phyloP scores from a whole-genome alignment of 2,888 invertebrate genomes.

The Drosophila macrothrix region DNA sequence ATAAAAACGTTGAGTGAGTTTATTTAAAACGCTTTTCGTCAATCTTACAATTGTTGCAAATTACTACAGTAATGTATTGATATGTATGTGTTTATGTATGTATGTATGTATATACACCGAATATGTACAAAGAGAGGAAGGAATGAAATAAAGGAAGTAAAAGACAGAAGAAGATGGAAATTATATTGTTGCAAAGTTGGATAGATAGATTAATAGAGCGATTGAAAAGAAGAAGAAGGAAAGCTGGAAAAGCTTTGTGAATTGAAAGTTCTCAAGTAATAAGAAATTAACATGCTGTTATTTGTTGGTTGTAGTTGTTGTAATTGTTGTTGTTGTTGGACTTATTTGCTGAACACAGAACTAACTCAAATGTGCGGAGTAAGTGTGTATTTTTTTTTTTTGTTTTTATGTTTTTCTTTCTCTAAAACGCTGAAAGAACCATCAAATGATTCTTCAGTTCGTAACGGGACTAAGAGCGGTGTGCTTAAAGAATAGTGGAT shows the following conservation, averaged over 20 bases:
- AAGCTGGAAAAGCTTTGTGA: slow-evolving; percentile 34
- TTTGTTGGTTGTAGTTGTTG: slow-evolving; percentile 76
- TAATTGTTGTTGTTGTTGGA: slow-evolving; percentile 78
- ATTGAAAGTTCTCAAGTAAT: slow-evolving; percentile 72
- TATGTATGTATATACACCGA: slow-evolving; percentile 50
- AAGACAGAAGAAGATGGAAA: slow-evolving; percentile 41
- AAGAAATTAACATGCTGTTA: slow-evolving; percentile 75
- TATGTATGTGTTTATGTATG: slow-evolving; percentile 42
- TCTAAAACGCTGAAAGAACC: slow-evolving; percentile 19
- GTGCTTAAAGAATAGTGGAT: slow-evolving; percentile 69
- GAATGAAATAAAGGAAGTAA: neutral
- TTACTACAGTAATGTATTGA: slow-evolving; percentile 53
- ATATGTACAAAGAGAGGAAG: slow-evolving; percentile 36
- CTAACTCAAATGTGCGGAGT: slow-evolving; percentile 59
- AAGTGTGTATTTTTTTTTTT: slow-evolving; percentile 37
- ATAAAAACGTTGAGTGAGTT: slow-evolving; percentile 72
- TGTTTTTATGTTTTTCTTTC: slow-evolving; percentile 7
- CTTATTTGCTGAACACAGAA: slow-evolving; percentile 74
- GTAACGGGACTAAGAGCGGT: slow-evolving; percentile 71
- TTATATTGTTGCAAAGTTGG: slow-evolving; percentile 41
- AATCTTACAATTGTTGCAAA: slow-evolving; percentile 82
- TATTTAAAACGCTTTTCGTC: slow-evolving; percentile 79
- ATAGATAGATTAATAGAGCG: slow-evolving; percentile 20
- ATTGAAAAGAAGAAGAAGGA: slow-evolving; percentile 9
- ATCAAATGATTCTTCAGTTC: slow-evolving; percentile 21